Evolutionary conservation across 2,797 vertebrate species (phyloP).

Genomic region (Triplophysa yarkandensis): DNA sequence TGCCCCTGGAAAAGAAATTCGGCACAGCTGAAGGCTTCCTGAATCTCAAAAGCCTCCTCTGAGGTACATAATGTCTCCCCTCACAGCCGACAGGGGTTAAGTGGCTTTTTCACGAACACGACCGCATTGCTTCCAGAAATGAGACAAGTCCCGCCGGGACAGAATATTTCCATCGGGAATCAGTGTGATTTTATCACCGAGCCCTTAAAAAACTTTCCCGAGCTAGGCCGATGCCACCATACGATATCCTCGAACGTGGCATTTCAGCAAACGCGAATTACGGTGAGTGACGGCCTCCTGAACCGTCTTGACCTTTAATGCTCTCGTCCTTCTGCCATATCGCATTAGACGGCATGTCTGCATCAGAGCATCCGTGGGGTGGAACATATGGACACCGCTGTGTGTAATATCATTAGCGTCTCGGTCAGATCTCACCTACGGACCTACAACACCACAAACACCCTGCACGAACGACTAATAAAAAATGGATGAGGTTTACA

Average conservation of each 20-base stretch:
- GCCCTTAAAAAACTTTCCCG: background rate
- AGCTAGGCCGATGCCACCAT: constrained; percentile 3
- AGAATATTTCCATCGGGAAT: constrained; percentile 12
- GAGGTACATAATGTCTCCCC: constrained; percentile 4
- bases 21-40: constrained; percentile 9
- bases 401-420: constrained; percentile 29
- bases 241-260: constrained; percentile 30
- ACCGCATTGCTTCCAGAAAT: constrained; percentile 5
- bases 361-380: constrained; percentile 29
- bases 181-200: constrained; percentile 13
- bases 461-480: constrained; percentile 25
- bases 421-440: constrained; percentile 7
- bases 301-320: constrained; percentile 45
- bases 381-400: constrained; percentile 39
- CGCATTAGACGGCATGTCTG: constrained; percentile 29
- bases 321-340: constrained; percentile 34
- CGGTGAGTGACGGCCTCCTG: constrained; percentile 7
- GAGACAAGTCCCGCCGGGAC: background rate
- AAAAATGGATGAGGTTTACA: constrained; percentile 22
- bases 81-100: constrained; percentile 36
- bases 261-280: constrained; percentile 45
- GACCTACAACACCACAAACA: constrained; percentile 9
- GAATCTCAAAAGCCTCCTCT: constrained; percentile 6
- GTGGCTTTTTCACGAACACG: constrained; percentile 18
- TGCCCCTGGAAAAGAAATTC: constrained; percentile 5